Evolutionary conservation across 2,797 vertebrate species (phyloP).

Genomic region (Callimico goeldii): DNA sequence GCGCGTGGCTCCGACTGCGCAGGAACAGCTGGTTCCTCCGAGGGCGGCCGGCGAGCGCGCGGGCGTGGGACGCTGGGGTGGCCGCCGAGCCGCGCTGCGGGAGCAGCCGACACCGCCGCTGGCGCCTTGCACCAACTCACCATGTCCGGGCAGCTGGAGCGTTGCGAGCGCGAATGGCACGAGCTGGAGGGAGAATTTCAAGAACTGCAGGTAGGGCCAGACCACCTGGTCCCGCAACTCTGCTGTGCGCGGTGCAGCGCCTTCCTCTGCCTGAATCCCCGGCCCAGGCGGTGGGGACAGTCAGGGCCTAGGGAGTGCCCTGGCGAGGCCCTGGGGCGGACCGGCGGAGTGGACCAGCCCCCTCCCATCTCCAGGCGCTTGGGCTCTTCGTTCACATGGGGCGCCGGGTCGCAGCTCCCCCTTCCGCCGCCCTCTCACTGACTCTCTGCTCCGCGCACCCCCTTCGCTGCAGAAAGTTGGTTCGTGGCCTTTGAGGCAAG

Average conservation of each 20-base stretch:
- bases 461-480: slow-evolving; percentile 66
- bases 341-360: background rate
- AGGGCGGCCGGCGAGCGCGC: background rate
- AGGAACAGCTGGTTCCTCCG: slow-evolving; percentile 65
- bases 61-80: slow-evolving; percentile 37
- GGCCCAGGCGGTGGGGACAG: background rate
- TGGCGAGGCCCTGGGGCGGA: background rate
- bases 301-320: background rate
- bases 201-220: slow-evolving; percentile 91
- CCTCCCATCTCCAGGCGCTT: background rate
- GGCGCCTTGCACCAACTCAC: slow-evolving; percentile 53
- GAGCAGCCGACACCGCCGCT: background rate
- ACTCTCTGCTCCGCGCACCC: background rate
- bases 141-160: slow-evolving; percentile 90
- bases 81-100: slow-evolving; percentile 37
- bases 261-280: background rate
- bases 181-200: slow-evolving; percentile 94
- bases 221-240: slow-evolving; percentile 47
- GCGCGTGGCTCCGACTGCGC: slow-evolving; percentile 80
- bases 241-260: background rate
- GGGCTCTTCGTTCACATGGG: background rate
- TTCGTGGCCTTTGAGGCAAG: background rate
- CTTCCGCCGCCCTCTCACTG: background rate
- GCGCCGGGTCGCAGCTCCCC: background rate
- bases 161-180: slow-evolving; percentile 90